A percentile compares a stretch with the other conserved stretches of the same genome.
These are phyloP conservation scores for Zootoca vivipara DNA, from an alignment of 2,113 vertebrate genomes.

Conservation along the genomic window DNA sequence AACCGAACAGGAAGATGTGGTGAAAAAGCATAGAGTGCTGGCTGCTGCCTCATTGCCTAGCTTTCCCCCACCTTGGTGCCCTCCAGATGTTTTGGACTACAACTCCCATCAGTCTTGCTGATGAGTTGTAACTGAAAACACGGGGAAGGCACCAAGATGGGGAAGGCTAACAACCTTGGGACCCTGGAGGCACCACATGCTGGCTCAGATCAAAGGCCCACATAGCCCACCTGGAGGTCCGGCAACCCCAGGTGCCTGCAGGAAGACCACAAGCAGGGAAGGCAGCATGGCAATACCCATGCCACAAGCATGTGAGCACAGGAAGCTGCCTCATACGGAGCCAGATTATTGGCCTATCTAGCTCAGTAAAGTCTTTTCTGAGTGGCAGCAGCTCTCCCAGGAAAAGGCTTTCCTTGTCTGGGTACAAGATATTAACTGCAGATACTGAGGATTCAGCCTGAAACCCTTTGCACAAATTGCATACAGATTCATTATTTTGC, in stretches of 20 bases:
- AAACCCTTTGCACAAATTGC: too few relatives aligned
- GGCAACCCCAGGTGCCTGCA: not conserved
- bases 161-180: too few relatives aligned
- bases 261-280: not conserved
- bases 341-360: not conserved
- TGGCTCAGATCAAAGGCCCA: not conserved
- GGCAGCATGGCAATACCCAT: too few relatives aligned
- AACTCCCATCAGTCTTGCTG: too few relatives aligned
- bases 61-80: too few relatives aligned
- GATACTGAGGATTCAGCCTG: not conserved
- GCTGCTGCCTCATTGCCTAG: not conserved
- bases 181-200: not conserved
- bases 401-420: not conserved
- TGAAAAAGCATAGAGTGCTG: fast-evolving
- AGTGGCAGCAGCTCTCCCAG: too few relatives aligned
- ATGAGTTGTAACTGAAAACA: too few relatives aligned
- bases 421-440: not conserved
- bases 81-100: too few relatives aligned
- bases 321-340: too few relatives aligned
- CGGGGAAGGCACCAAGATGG: too few relatives aligned
- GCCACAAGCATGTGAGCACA: not conserved
- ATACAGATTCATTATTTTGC: too few relatives aligned
- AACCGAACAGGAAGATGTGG: not conserved
- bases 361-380: too few relatives aligned
- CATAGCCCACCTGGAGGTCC: not conserved